phyloP scores from a whole-genome alignment of 1,140 invertebrate species.

The Homalodisca vitripennis region DNA sequence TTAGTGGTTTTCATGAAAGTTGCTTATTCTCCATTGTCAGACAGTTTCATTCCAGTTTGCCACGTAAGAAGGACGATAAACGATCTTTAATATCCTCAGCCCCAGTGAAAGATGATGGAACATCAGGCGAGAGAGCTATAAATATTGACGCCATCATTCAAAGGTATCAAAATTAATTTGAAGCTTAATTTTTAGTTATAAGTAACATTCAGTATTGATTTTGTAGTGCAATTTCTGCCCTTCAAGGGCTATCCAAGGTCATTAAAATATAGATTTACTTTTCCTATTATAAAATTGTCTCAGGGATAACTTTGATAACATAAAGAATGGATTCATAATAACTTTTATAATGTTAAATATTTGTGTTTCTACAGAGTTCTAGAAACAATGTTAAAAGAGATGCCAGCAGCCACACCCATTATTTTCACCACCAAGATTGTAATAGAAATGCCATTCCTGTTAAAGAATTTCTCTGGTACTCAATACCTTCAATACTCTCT shows the following conservation, averaged over 20 bases:
- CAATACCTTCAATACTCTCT: too few species aligned
- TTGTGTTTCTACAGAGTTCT: too few species aligned
- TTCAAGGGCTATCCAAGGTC: not conserved
- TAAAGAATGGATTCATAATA: too few species aligned
- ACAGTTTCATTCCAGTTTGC: conserved; percentile 32
- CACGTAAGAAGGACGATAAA: conserved; percentile 54
- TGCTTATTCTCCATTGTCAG: conserved; percentile 16
- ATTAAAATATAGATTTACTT: conserved; percentile 12
- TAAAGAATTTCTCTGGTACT: too few species aligned
- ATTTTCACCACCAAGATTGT: too few species aligned
- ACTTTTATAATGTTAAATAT: too few species aligned
- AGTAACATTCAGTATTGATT: not conserved
- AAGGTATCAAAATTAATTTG: conserved; percentile 26
- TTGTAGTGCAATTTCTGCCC: not conserved
- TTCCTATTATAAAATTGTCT: too few species aligned
- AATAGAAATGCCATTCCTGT: too few species aligned
- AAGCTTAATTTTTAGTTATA: conserved; percentile 9
- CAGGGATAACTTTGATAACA: too few species aligned
- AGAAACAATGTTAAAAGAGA: too few species aligned
- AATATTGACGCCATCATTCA: conserved; percentile 55
- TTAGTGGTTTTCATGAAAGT: not conserved
- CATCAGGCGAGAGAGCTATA: conserved; percentile 60
- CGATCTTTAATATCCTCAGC: conserved; percentile 55
- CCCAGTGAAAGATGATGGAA: conserved; percentile 63
- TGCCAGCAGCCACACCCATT: too few species aligned